phyloP scores from a whole-genome alignment of 2,888 invertebrate genomes.

The Tenthredo scrophulariae region DNA sequence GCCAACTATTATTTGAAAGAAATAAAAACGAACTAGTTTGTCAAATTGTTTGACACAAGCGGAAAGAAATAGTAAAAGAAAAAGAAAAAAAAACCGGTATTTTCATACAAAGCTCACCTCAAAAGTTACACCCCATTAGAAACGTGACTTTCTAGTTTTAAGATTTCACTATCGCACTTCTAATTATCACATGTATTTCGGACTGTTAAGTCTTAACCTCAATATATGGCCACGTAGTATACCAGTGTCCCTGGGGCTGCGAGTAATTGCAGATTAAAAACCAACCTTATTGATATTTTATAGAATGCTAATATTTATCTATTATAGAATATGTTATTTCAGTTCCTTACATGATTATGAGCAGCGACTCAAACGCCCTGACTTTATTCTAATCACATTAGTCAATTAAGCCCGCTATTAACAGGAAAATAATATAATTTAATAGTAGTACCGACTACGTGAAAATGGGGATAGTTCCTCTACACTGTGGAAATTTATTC shows the following conservation, averaged over 20 bases:
- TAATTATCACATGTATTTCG: constrained; percentile 42
- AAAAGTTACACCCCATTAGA: constrained; percentile 32
- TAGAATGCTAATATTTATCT: constrained; percentile 17
- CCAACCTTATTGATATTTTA: constrained; percentile 17
- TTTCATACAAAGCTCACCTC: constrained; percentile 36
- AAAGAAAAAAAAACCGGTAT: background rate
- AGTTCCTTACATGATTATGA: constrained; percentile 35
- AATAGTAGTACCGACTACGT: constrained; percentile 20
- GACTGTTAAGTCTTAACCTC: constrained; percentile 38
- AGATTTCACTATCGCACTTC: constrained; percentile 18
- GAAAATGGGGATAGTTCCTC: background rate
- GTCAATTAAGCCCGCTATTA: background rate
- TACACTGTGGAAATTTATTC: constrained; percentile 16
- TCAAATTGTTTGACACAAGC: constrained; percentile 11
- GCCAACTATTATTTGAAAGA: background rate
- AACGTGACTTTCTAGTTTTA: constrained; percentile 24
- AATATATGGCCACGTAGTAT: constrained; percentile 40
- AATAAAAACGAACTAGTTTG: background rate
- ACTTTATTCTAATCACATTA: constrained; percentile 31
- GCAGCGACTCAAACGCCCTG: constrained; percentile 32
- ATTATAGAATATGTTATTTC: background rate
- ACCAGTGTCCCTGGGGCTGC: background rate
- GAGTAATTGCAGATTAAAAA: constrained; percentile 19
- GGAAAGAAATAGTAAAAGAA: too few species aligned
- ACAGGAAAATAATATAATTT: constrained; percentile 2